Percentiles rank a stretch among this genome's conserved stretches.
These are phyloP conservation scores for Sitta carolinensis DNA, from an alignment of 2,797 vertebrate genomes.

Conservation along the genomic window DNA sequence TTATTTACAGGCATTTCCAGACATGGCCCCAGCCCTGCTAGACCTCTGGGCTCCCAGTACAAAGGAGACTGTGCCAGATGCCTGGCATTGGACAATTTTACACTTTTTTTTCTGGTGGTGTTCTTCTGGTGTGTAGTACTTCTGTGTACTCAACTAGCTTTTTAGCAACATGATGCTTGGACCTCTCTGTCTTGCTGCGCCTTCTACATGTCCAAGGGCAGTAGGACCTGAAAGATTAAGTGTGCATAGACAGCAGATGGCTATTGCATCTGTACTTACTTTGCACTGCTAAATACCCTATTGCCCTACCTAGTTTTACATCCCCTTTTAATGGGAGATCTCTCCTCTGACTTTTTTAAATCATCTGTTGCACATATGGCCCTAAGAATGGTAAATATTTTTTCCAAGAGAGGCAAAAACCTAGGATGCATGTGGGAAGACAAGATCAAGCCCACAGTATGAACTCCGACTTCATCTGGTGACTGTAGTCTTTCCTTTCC, in stretches of 20 bases:
- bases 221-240: slow-evolving; percentile 3
- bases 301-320: slow-evolving; percentile 33
- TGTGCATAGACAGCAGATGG: slow-evolving; percentile 46
- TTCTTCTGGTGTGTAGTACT: background rate
- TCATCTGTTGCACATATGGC: slow-evolving; percentile 51
- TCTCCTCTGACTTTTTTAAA: background rate
- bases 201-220: background rate
- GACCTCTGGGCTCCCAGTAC: background rate
- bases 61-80: background rate
- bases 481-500: background rate
- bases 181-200: background rate
- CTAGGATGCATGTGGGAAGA: background rate
- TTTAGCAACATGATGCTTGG: background rate
- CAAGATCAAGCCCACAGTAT: background rate
- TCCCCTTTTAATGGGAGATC: background rate
- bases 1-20: slow-evolving; percentile 28
- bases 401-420: slow-evolving; percentile 19
- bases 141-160: background rate
- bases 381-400: background rate
- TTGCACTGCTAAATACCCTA: slow-evolving; percentile 35
- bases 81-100: background rate
- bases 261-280: slow-evolving; percentile 38
- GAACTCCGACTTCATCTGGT: background rate
- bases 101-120: background rate
- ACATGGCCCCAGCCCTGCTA: background rate